phyloP scores from a whole-genome alignment of 2,113 vertebrate genomes.

The Indicator maculatus region DNA sequence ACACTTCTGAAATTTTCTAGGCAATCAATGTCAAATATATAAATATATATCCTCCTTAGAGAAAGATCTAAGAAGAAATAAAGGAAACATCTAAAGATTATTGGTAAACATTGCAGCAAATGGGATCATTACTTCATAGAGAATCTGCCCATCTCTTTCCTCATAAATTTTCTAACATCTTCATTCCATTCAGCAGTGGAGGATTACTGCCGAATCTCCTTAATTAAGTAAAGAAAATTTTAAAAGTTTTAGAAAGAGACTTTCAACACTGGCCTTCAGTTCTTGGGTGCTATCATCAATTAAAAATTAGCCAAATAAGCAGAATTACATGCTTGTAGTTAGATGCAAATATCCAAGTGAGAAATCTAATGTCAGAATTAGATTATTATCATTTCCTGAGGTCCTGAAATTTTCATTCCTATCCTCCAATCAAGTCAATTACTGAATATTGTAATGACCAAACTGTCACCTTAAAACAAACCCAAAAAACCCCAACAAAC shows the following conservation, averaged over 20 bases:
- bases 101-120: not conserved
- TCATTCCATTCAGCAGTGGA: not conserved
- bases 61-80: not conserved
- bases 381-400: not conserved
- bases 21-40: not conserved
- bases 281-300: accelerated
- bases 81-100: not conserved
- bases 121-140: not conserved
- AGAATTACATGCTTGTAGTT: not conserved
- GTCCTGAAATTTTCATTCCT: not conserved
- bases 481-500: no score
- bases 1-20: not conserved
- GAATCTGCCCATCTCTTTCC: not conserved
- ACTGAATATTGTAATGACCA: not conserved
- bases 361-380: not conserved
- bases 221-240: not conserved
- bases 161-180: not conserved
- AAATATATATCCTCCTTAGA: not conserved
- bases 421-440: not conserved
- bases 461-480: not conserved
- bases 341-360: not conserved
- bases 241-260: not conserved
- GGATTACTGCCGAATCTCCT: not conserved
- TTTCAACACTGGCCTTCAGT: not conserved
- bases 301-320: not conserved